Evolutionary conservation across 1,140 invertebrate genomes (phyloP), one percentile per base, ranked within the genome.

Genomic region (Radopholus similis): DNA sequence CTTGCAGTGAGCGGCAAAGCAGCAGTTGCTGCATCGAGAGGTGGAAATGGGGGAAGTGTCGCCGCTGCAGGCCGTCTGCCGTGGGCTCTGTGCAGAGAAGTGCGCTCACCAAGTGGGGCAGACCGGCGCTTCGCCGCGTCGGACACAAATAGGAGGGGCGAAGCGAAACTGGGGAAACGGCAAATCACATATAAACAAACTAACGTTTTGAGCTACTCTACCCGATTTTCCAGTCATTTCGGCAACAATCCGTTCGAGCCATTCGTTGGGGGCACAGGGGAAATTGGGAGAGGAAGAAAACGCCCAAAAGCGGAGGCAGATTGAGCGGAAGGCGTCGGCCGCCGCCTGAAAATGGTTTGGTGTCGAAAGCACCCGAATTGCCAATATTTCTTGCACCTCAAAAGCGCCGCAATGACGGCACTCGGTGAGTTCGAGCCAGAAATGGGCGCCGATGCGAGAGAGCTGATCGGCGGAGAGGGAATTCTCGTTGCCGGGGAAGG

Each of bases 381-480:
- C 11, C 11, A 51, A 26, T 51, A 9, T 47, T 8, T 47, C 6
- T 51, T 23, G 5, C 6, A 51, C 59, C 63, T 77, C 77, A 56
- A 78, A 78, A 23, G 77, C 77, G 13, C 77, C 77, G 44, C 68
- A 59, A 65, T 78, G 77, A 9, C 68, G 64, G 59, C 77, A 78
- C 37, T 77, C 73, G 2, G 77, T 78, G 40, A 78, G 55, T 38
- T 78, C 71, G 18, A 72, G 56, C 77, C 75, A 78, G 56, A 71
- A 77, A 54, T 78, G 80, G n/a, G 58, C 30, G 0, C 63, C 70
- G 15, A 80, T 75, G n/a, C 30, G 37, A 2, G 59, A 40, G 15
- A 78, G 34, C 18, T 68, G n/a, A 1, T 18, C 38, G 11, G 34
- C 38, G 1, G 49, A 30, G 4, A 77, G 2, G 13, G 70, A 34